These are phyloP conservation scores for Psilopogon haemacephalus DNA, from an alignment of 2,113 vertebrate species.

Conservation along the genomic window DNA sequence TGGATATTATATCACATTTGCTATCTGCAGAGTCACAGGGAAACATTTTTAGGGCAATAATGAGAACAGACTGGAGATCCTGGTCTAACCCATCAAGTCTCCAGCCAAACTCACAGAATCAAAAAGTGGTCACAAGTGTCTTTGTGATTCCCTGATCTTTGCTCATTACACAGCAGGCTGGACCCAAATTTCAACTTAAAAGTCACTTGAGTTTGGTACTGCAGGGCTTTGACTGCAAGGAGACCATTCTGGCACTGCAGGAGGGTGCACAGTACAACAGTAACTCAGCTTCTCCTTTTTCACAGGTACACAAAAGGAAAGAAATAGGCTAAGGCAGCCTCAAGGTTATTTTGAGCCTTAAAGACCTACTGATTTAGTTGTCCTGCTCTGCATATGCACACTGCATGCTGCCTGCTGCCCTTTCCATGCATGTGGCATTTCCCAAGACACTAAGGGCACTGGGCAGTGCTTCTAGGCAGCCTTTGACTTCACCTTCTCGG, in stretches of 20 bases:
- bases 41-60: slow-evolving; percentile 38
- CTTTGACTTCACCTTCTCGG: background rate
- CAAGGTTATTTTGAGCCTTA: background rate
- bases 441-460: accelerated
- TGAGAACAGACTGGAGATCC: background rate
- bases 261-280: background rate
- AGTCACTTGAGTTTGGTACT: background rate
- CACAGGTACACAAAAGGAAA: background rate
- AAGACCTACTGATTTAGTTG: background rate
- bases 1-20: background rate
- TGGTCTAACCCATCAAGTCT: slow-evolving; percentile 22
- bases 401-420: background rate
- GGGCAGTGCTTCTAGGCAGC: background rate
- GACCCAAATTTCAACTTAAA: slow-evolving; percentile 47
- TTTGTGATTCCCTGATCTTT: slow-evolving; percentile 38
- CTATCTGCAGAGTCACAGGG: background rate
- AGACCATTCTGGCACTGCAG: background rate
- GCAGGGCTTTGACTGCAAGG: background rate
- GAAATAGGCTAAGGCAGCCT: background rate
- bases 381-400: background rate
- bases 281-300: background rate
- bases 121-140: slow-evolving; percentile 11
- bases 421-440: background rate
- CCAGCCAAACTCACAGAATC: slow-evolving; percentile 1
- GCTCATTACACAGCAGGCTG: slow-evolving; percentile 53